These are phyloP conservation scores for Strix occidentalis DNA, from an alignment of 2,797 vertebrate genomes.

Conservation along the genomic window DNA sequence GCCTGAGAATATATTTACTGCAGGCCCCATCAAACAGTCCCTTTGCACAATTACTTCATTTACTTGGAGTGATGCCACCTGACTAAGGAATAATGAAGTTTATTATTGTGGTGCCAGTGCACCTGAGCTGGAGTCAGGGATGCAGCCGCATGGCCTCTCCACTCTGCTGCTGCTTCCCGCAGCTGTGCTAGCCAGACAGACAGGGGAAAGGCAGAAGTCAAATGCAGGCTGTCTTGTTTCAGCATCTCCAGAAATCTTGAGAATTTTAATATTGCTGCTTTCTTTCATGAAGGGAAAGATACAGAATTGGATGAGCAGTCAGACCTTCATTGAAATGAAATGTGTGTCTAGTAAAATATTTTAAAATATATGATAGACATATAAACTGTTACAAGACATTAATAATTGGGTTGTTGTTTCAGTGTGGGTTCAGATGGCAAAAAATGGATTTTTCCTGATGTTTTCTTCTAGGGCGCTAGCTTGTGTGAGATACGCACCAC, in stretches of 20 bases:
- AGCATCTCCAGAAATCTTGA: neutral
- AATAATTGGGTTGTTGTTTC: neutral
- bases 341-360: neutral
- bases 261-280: neutral
- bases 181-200: accelerated
- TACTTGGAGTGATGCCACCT: neutral
- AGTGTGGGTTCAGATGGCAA: neutral
- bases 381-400: neutral
- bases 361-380: neutral
- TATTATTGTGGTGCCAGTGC: neutral
- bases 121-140: neutral
- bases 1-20: neutral
- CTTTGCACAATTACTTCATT: neutral
- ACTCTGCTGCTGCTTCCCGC: neutral
- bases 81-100: neutral
- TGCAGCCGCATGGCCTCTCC: neutral
- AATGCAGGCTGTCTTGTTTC: neutral
- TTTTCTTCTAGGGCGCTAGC: neutral
- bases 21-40: neutral
- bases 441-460: neutral
- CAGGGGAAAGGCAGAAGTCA: neutral
- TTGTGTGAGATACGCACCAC: neutral
- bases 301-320: neutral
- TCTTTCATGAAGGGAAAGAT: neutral
- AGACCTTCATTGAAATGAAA: neutral